These are phyloP conservation scores for Heloderma charlesbogerti DNA, from an alignment of 2,113 vertebrate species.

Conservation along the genomic window DNA sequence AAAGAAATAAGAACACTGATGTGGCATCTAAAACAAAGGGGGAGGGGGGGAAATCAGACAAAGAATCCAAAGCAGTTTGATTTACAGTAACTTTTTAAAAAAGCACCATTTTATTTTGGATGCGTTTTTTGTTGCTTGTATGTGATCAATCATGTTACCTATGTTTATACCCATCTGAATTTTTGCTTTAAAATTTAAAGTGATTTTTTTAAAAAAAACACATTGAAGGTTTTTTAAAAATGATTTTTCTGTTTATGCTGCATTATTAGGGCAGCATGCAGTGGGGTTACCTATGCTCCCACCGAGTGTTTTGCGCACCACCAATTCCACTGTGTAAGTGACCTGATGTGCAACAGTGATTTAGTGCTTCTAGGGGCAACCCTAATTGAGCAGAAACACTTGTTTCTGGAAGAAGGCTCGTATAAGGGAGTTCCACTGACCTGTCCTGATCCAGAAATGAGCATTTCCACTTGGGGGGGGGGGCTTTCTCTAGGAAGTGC, in stretches of 20 bases:
- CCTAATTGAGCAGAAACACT: too few relatives aligned
- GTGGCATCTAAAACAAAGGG: not conserved
- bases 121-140: constrained; percentile 62
- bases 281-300: too few relatives aligned
- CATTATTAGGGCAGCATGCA: constrained; percentile 39
- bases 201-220: constrained; percentile 53
- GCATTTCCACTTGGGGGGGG: too few relatives aligned
- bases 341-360: too few relatives aligned
- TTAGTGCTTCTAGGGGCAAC: too few relatives aligned
- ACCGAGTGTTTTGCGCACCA: too few relatives aligned
- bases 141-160: constrained; percentile 61
- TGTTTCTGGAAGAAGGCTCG: too few relatives aligned
- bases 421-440: too few relatives aligned
- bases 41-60: constrained; percentile 52
- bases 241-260: constrained; percentile 56
- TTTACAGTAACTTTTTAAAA: constrained; percentile 76
- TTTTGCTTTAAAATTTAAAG: constrained; percentile 71
- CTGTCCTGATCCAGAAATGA: too few relatives aligned
- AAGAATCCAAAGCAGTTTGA: constrained; percentile 71
- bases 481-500: too few relatives aligned
- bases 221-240: constrained; percentile 51
- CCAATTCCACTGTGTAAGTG: too few relatives aligned
- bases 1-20: constrained; percentile 65
- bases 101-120: constrained; percentile 57
- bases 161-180: constrained; percentile 53